phyloP scores from a whole-genome alignment of 2,797 vertebrate species.

The Pseudocheirus occidentalis region DNA sequence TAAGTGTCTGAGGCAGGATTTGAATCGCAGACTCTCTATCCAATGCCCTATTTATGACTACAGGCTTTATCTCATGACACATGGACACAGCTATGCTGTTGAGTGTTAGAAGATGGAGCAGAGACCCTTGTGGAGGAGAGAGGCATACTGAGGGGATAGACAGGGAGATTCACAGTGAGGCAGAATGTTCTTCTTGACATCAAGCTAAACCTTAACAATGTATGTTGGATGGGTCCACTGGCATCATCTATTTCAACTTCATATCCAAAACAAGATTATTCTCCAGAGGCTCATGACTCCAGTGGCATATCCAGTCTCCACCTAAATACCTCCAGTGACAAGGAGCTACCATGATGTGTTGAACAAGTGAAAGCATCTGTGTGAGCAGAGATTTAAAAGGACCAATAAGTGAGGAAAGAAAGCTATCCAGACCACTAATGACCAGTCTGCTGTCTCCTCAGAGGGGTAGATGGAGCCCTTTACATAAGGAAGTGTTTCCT shows the following conservation, averaged over 20 bases:
- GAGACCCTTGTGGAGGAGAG: not conserved
- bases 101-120: not conserved
- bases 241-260: not conserved
- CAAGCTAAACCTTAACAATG: not conserved
- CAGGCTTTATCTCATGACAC: not conserved
- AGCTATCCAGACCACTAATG: not conserved
- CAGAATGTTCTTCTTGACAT: not conserved
- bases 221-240: not conserved
- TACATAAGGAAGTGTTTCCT: not conserved
- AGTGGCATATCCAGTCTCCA: not conserved
- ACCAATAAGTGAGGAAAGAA: not conserved
- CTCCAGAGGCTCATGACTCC: not conserved
- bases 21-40: not conserved
- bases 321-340: not conserved
- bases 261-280: not conserved
- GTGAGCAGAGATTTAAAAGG: not conserved
- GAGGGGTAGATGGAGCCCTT: not conserved
- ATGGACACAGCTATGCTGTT: not conserved
- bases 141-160: not conserved
- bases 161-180: not conserved
- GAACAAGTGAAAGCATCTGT: not conserved
- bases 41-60: not conserved
- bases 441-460: not conserved
- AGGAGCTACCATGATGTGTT: not conserved
- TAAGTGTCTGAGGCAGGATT: not conserved